Percentiles rank a stretch among this genome's conserved stretches.
Conservation (phyloP, 2,113 vertebrate genomes). For the Paramisgurnus dabryanus region DNA sequence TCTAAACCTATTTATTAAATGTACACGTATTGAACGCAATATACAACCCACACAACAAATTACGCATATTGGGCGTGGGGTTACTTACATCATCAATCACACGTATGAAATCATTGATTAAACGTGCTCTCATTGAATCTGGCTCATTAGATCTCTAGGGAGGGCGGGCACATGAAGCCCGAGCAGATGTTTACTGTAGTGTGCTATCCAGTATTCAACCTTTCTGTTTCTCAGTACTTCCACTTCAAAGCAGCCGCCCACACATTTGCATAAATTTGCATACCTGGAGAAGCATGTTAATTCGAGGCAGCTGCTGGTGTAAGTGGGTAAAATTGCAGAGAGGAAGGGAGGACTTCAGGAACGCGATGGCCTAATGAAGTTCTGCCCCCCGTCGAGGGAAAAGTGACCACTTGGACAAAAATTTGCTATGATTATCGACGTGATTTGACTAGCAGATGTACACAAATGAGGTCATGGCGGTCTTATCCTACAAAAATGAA, state of each 20-base stretch:
- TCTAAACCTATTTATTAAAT: background rate
- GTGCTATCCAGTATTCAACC: constrained; percentile 16
- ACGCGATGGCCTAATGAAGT: constrained; percentile 22
- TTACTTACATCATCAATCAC: constrained; percentile 12
- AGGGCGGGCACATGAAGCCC: constrained; percentile 8
- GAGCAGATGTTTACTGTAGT: constrained; percentile 33
- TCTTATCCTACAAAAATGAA: background rate
- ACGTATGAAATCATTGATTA: constrained; percentile 19
- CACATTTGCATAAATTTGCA: constrained; percentile 42
- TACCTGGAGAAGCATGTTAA: constrained; percentile 40
- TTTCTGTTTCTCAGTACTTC: background rate
- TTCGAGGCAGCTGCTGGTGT: constrained; percentile 33
- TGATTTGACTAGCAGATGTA: background rate
- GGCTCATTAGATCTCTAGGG: constrained; percentile 6
- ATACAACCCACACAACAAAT: background rate
- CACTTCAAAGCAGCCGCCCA: constrained; percentile 21
- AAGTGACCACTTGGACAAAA: constrained; percentile 11
- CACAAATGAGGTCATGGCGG: background rate
- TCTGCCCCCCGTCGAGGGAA: background rate
- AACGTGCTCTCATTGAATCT: constrained; percentile 14
- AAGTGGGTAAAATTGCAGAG: constrained; percentile 26
- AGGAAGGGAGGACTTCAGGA: constrained; percentile 10
- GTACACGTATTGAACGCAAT: background rate
- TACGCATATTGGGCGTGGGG: background rate
- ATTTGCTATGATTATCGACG: background rate